Evolutionary conservation across 2,797 vertebrate genomes (phyloP), one percentile per base, ranked within the genome.

Genomic region (Falco berigora): DNA sequence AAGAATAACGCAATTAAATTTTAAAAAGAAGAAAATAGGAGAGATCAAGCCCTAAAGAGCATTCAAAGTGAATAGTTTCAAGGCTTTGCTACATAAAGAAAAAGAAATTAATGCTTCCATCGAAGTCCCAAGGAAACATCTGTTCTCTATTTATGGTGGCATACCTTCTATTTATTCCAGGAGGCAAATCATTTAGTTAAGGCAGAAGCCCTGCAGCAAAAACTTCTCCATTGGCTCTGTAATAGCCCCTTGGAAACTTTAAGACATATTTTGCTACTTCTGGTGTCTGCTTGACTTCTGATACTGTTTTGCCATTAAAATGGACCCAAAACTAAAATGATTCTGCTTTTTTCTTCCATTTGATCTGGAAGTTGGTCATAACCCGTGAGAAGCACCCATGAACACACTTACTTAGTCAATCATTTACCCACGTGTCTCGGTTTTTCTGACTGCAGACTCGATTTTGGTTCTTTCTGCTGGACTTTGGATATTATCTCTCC

Each of bases 341-440:
- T 0, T 0, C 12, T 58, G 34, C 2, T 75, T 88, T 86, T 50
- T 50, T 24, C 16, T 69, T 76, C 28, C 42, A 52, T 12, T n/a
- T 74, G 21, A 30, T 28, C 25, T 27, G 12, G 10, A 87, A 77
- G 8, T 19, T 59, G 32, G 52, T 23, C 24, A 25, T 7, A 34
- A 72, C 9, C 59, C 34, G 40, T 42, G n/a, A 92, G 16, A 75
- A 72, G 16, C 42, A 25, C 12, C 24, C 3, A 0, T 8, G 7
- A 71, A 28, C 34, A 50, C 2, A 30, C 9, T 20, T 28, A n/a
- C 16, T 23, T 11, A 42, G 5, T 11, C 2, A 0, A 28, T n/a
- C 16, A 56, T 6, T 21, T 67, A 22, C 28, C 36, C 27, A 16
- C 0, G 2, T 1, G 0, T 32, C 63, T 52, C 64, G n/a, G 13